These are phyloP conservation scores for Arctocebus calabarensis DNA, from an alignment of 2,797 vertebrate species.

Conservation along the genomic window DNA sequence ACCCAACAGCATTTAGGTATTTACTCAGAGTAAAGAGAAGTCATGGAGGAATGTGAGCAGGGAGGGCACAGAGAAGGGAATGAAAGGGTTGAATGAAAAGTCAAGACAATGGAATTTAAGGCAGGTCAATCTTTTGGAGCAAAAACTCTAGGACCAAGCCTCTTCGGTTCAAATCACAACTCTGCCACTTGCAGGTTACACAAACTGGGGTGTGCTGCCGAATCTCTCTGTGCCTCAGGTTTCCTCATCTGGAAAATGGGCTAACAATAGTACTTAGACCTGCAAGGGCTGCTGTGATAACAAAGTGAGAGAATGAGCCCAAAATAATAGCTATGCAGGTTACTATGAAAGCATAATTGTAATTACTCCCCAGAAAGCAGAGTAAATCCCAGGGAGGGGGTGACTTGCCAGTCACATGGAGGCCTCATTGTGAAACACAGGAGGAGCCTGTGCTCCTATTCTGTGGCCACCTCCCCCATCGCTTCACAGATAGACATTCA, in stretches of 20 bases:
- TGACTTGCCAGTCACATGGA: neutral
- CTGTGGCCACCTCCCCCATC: neutral
- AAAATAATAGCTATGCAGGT: accelerated
- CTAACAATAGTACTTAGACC: neutral
- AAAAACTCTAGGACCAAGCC: neutral
- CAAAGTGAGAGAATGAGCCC: neutral
- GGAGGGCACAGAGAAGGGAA: accelerated
- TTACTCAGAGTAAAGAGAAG: neutral
- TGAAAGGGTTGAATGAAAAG: neutral
- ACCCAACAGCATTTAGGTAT: too few species aligned
- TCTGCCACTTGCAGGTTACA: neutral
- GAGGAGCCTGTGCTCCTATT: neutral
- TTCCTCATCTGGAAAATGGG: neutral
- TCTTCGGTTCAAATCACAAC: neutral
- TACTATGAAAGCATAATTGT: accelerated
- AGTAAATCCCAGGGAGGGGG: neutral
- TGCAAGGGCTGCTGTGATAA: neutral
- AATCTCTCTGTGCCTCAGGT: neutral
- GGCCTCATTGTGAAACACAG: neutral
- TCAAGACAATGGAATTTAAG: neutral
- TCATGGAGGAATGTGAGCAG: accelerated
- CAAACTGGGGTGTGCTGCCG: neutral
- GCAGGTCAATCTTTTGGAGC: neutral
- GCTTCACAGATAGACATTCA: neutral
- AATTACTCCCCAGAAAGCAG: neutral